Conservation (phyloP, 2,888 invertebrate genomes). For the Pandemis heparana region DNA sequence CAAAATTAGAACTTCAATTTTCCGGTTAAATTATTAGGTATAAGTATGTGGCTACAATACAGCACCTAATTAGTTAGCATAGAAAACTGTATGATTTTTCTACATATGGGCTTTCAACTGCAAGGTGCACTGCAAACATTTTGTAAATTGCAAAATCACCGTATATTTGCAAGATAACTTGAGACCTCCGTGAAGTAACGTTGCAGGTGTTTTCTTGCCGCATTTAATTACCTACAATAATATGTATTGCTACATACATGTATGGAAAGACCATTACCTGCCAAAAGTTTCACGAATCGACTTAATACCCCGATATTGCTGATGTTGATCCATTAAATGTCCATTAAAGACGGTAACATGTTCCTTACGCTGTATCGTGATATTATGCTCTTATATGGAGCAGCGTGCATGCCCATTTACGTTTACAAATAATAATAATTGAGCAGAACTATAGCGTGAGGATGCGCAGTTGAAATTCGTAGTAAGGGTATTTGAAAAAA, state of each 20-base stretch:
- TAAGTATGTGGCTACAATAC: too few relatives aligned
- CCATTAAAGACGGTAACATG: conserved; percentile 38
- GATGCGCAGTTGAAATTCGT: neutral
- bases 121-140: neutral
- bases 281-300: conserved; percentile 44
- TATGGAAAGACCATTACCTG: conserved; percentile 23
- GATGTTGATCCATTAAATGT: conserved; percentile 44
- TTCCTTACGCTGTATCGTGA: conserved; percentile 7
- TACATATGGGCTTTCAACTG: neutral
- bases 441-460: neutral
- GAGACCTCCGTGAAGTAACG: conserved; percentile 31
- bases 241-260: conserved; percentile 38
- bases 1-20: too few relatives aligned
- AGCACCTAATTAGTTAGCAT: neutral
- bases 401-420: conserved; percentile 11
- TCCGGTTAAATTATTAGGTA: too few relatives aligned
- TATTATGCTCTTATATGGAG: conserved; percentile 17
- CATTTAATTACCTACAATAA: conserved; percentile 47
- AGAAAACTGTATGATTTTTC: neutral
- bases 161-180: neutral
- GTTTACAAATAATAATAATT: neutral
- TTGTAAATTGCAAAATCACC: neutral
- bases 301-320: conserved; percentile 30
- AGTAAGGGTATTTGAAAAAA: neutral
- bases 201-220: conserved; percentile 31